Conservation (phyloP, 2,888 invertebrate genomes). For the Nudaria mundana region DNA sequence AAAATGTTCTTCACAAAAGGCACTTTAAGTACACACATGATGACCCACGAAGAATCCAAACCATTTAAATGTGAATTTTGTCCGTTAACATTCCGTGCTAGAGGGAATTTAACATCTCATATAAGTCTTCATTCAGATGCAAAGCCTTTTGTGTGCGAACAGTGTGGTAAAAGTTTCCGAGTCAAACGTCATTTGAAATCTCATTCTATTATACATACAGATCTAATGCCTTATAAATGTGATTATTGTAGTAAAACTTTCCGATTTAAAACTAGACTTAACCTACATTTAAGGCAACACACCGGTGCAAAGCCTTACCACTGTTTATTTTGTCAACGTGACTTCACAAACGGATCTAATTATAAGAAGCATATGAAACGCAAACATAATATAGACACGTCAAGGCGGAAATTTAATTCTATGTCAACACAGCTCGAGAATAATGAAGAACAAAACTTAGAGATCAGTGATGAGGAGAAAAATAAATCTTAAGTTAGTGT, state of each 20-base stretch:
- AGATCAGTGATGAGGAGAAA: neutral
- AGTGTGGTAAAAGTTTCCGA: slow-evolving; percentile 70
- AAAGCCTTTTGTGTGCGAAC: slow-evolving; percentile 72
- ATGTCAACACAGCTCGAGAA: slow-evolving; percentile 25
- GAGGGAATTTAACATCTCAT: slow-evolving; percentile 67
- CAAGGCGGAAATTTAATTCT: slow-evolving; percentile 45
- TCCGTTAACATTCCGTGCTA: slow-evolving; percentile 63
- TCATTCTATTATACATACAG: slow-evolving; percentile 72
- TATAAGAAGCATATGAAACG: slow-evolving; percentile 74
- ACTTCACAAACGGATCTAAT: slow-evolving; percentile 75
- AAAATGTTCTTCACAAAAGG: slow-evolving; percentile 77
- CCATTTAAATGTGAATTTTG: slow-evolving; percentile 71
- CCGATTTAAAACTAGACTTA: slow-evolving; percentile 68
- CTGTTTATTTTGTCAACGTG: slow-evolving; percentile 64
- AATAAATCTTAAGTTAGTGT: neutral
- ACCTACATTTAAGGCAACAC: slow-evolving; percentile 69
- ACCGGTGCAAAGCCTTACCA: slow-evolving; percentile 71
- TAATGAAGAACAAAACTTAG: neutral
- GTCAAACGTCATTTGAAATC: slow-evolving; percentile 72
- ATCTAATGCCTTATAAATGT: slow-evolving; percentile 67
- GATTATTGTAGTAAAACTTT: slow-evolving; percentile 70
- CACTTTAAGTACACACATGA: slow-evolving; percentile 64
- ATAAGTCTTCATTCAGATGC: slow-evolving; percentile 63
- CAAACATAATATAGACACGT: slow-evolving; percentile 68
- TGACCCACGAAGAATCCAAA: slow-evolving; percentile 64